A percentile compares a stretch with the other conserved stretches of the same genome.
Conservation (phyloP, 2,888 invertebrate species). For the Listrodromus nycthemerus region DNA sequence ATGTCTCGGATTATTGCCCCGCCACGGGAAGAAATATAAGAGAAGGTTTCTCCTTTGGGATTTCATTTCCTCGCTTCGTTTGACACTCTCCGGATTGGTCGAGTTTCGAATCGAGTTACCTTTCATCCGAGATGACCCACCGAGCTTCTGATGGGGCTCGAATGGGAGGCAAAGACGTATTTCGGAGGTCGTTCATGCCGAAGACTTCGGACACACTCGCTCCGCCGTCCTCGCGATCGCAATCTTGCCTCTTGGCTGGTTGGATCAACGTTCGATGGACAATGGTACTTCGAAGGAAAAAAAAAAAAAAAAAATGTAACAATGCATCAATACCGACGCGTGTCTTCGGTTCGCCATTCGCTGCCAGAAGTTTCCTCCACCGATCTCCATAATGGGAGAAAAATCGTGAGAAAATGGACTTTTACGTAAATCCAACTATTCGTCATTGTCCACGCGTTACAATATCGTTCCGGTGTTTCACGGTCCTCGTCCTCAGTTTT, state of each 20-base stretch:
- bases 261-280: slow-evolving; percentile 62
- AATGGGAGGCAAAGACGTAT: slow-evolving; percentile 57
- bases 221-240: slow-evolving; percentile 67
- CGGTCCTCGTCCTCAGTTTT: too few relatives aligned
- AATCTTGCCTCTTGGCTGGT: slow-evolving; percentile 67
- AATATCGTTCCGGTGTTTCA: slow-evolving; percentile 38
- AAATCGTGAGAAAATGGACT: slow-evolving; percentile 64
- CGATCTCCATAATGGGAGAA: slow-evolving; percentile 67
- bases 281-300: slow-evolving; percentile 49
- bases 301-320: slow-evolving; percentile 56
- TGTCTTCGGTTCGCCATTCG: slow-evolving; percentile 45
- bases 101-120: slow-evolving; percentile 63
- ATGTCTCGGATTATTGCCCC: slow-evolving; percentile 4
- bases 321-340: slow-evolving; percentile 67
- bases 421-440: slow-evolving; percentile 72
- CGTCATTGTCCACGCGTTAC: slow-evolving; percentile 56
- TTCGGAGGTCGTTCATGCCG: slow-evolving; percentile 68
- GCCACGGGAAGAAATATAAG: not conserved
- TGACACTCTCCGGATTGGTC: slow-evolving; percentile 43
- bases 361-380: slow-evolving; percentile 46
- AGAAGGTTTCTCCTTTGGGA: slow-evolving; percentile 20
- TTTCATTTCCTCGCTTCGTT: slow-evolving; percentile 34
- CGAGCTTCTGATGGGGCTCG: slow-evolving; percentile 64
- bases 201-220: slow-evolving; percentile 17
- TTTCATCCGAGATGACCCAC: slow-evolving; percentile 55